Conservation (phyloP, 2,888 invertebrate genomes). For the Drosophila anceps region DNA sequence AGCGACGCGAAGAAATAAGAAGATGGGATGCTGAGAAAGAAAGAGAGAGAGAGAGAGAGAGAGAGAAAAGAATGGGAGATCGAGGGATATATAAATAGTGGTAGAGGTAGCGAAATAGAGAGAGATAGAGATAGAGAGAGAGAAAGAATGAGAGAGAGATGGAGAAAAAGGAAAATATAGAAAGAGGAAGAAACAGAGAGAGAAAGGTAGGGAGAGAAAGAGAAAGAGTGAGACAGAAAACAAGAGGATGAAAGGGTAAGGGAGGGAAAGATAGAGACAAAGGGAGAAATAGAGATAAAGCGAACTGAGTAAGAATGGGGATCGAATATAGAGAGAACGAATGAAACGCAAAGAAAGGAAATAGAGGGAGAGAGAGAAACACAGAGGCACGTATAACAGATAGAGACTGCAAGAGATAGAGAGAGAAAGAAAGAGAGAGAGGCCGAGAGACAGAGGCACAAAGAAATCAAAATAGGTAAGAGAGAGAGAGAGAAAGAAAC, state of each 20-base stretch:
- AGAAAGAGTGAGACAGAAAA: background rate
- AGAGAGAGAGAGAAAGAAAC: too few relatives aligned
- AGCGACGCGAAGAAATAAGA: background rate
- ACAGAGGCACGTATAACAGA: too few relatives aligned
- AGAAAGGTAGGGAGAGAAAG: background rate
- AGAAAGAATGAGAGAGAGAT: background rate
- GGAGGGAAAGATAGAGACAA: too few relatives aligned
- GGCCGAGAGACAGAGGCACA: too few relatives aligned
- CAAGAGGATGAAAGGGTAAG: background rate
- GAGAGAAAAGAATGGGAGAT: background rate
- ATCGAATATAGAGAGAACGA: too few relatives aligned
- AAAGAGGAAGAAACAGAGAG: background rate
- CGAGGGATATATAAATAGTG: background rate
- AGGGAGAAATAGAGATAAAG: too few relatives aligned
- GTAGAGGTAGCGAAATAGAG: background rate
- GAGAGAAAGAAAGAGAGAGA: too few relatives aligned
- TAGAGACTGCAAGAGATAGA: too few relatives aligned
- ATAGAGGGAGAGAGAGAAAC: too few relatives aligned
- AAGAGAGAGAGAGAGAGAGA: background rate
- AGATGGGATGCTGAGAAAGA: background rate
- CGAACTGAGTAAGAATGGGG: too few relatives aligned
- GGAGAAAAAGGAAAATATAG: background rate
- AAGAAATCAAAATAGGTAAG: too few relatives aligned
- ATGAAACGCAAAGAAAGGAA: too few relatives aligned
- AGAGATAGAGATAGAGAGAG: background rate